These are phyloP conservation scores for Callipepla californica DNA, from an alignment of 2,113 vertebrate genomes.

Conservation along the genomic window DNA sequence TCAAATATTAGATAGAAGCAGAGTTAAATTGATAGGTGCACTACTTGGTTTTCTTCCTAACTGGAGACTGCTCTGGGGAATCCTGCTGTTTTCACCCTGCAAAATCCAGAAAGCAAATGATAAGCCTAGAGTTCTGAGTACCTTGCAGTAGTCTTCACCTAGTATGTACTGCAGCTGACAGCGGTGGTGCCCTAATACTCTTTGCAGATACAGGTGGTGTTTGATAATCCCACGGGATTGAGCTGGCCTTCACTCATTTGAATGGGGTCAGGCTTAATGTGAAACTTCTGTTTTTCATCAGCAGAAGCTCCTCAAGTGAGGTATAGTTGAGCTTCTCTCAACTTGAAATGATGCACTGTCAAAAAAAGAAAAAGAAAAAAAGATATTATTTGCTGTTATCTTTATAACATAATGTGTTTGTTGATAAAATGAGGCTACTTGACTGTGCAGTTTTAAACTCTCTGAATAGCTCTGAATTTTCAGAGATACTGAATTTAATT, in stretches of 20 bases:
- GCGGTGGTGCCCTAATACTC: not conserved
- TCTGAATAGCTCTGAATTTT: not conserved
- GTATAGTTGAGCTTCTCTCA: not conserved
- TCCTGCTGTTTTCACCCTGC: not conserved
- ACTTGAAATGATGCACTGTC: not conserved
- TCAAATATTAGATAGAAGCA: not conserved
- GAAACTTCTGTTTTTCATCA: constrained; percentile 5
- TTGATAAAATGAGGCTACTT: not conserved
- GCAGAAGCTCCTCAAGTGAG: not conserved
- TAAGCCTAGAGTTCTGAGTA: not conserved
- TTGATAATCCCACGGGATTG: not conserved
- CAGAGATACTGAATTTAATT: not conserved
- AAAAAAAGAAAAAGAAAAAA: not conserved
- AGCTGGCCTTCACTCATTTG: not conserved
- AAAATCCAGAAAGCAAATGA: not conserved
- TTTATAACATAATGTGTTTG: not conserved
- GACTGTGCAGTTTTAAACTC: not conserved
- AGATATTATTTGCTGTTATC: not conserved
- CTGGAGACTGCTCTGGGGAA: not conserved
- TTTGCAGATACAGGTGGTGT: not conserved
- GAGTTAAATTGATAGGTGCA: not conserved
- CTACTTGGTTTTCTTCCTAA: not conserved
- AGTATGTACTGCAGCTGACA: not conserved
- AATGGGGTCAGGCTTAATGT: not conserved
- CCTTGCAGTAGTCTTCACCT: not conserved